Base-by-base conservation (phyloP, 1,140 invertebrate genomes). In the Galleria mellonella region DNA sequence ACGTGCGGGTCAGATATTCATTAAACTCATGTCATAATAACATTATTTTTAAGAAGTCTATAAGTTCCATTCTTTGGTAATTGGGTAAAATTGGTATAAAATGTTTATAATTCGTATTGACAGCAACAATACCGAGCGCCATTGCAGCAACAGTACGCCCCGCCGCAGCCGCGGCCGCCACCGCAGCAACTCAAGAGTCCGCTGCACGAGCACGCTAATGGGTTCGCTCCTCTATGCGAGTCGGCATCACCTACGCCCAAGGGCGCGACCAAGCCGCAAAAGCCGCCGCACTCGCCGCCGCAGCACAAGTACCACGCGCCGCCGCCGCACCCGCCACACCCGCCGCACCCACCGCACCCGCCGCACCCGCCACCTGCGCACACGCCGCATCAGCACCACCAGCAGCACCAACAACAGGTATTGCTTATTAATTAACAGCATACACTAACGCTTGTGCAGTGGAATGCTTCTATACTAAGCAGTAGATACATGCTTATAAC, bases 261-360 rank as follows among this genome's bases (percentile, higher is more conserved):
- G 51, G 72, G 70, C 28, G 62, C 42, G n/a, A 77, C 77, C 46
- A 69, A 65, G n/a, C 70, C 73, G 48, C 77, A 78, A 59, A 66
- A 78, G 32, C 75, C 75, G 42, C 83, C 85, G 54, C 82, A 78
- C 43, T 83, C 85, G 49, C 85, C 83, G 43, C 84, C 81, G 32
- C 75, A 86, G 63, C 83, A 87, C 56, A 84, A 86, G 56, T 83
- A 85, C 60, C 62, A 73, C 50, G 71, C 70, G 46, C 73, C 55
- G 14, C 56, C 47, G 44, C 56, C 64, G 39, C 73, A 61, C 47
- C 50, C 50, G 33, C 60, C 54, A 17, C 65, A 67, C 37, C 60
- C 55, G 47, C 70, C 61, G 32, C 72, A 79, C 48, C 63, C 60
- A 47, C 69, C 65, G 17, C 35, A 37, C 13, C 12, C 15, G 17